phyloP scores from a whole-genome alignment of 2,888 invertebrate species.

The Falcaria lacertinaria region DNA sequence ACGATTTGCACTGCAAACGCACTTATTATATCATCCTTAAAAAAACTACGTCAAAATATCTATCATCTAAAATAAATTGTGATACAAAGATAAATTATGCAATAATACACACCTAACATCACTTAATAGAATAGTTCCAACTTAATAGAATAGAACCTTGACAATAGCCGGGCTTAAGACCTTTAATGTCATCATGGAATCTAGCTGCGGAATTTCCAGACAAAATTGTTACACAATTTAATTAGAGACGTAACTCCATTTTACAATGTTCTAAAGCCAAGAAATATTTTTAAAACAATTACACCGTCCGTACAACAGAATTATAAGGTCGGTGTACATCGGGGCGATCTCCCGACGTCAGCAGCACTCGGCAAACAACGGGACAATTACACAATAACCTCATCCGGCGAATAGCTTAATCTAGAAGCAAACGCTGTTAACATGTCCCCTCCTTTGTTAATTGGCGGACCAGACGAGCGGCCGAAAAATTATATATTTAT shows the following conservation, averaged over 20 bases:
- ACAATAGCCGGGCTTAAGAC: too few species aligned
- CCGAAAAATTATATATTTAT: constrained; percentile 3
- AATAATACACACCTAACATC: too few species aligned
- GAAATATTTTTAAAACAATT: background rate
- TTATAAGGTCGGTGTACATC: background rate
- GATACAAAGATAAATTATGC: too few species aligned
- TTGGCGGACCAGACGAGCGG: constrained; percentile 25
- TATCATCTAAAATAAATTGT: too few species aligned
- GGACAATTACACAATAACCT: constrained; percentile 67
- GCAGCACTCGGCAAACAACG: constrained; percentile 47
- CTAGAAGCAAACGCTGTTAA: constrained; percentile 50
- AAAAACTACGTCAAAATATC: too few species aligned
- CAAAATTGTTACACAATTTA: background rate
- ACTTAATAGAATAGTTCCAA: too few species aligned
- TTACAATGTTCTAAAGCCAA: background rate
- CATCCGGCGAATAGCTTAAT: constrained; percentile 57
- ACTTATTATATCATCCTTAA: too few species aligned
- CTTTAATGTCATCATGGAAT: too few species aligned
- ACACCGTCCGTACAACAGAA: background rate
- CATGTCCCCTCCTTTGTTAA: constrained; percentile 30
- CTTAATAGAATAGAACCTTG: too few species aligned
- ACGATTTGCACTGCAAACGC: too few species aligned
- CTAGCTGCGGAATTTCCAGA: too few species aligned
- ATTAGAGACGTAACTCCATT: background rate
- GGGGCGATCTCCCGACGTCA: background rate